These are phyloP conservation scores for Coptodon rendalli DNA, from an alignment of 2,113 vertebrate genomes.

Conservation along the genomic window DNA sequence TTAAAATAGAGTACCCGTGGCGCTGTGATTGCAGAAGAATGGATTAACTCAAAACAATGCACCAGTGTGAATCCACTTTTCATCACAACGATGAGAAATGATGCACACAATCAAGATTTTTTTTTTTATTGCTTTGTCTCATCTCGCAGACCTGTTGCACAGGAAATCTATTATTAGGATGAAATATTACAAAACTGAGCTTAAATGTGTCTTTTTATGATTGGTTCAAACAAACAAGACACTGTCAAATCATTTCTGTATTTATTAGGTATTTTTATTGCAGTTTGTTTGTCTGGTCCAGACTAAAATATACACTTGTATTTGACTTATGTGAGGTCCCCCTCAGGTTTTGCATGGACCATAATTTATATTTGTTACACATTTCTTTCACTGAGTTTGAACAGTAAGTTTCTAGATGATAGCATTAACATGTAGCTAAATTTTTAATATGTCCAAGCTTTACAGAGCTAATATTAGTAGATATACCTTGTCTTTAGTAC, in stretches of 20 bases:
- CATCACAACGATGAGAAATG: background rate
- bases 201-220: background rate
- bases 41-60: conserved; percentile 18
- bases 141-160: background rate
- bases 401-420: background rate
- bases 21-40: background rate
- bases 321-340: background rate
- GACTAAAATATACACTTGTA: background rate
- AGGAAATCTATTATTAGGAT: background rate
- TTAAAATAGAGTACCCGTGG: conserved; percentile 14
- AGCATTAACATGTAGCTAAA: background rate
- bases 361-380: background rate
- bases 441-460: background rate
- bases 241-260: background rate
- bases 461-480: background rate
- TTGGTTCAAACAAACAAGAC: background rate
- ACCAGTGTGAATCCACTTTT: background rate
- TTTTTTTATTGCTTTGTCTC: background rate
- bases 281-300: background rate
- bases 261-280: background rate
- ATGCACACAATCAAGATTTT: background rate
- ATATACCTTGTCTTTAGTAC: background rate
- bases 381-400: background rate
- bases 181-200: background rate
- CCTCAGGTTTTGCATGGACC: background rate